Evolutionary conservation across 2,113 vertebrate genomes (phyloP).

Genomic region (Antennarius striatus): DNA sequence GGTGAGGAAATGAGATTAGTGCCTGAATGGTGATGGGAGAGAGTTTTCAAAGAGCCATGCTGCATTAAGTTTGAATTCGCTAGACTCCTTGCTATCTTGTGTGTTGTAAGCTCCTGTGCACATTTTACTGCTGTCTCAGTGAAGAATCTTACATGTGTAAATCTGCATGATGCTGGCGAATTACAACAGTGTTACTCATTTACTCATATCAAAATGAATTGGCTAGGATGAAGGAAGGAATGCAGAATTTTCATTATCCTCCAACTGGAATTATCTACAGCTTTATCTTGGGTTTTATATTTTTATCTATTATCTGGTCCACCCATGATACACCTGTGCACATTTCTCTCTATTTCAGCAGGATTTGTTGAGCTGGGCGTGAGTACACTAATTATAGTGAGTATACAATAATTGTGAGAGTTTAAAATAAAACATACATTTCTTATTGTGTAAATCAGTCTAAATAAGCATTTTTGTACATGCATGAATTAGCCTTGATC

Average conservation of each 20-base stretch:
- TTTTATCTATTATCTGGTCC: too few relatives aligned
- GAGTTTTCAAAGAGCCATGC: conserved; percentile 77
- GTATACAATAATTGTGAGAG: too few relatives aligned
- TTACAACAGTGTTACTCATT: background rate
- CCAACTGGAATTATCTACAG: background rate
- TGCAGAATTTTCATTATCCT: background rate
- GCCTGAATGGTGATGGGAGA: conserved; percentile 81
- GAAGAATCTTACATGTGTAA: conserved; percentile 20
- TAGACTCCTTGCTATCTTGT: conserved; percentile 59
- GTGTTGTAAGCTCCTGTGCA: conserved; percentile 38
- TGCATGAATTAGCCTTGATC: too few relatives aligned
- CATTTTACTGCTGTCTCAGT: conserved; percentile 31
- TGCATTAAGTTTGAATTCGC: conserved; percentile 71
- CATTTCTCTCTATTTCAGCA: too few relatives aligned
- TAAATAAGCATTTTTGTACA: too few relatives aligned
- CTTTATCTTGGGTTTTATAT: background rate
- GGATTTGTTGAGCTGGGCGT: too few relatives aligned
- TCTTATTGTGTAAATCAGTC: too few relatives aligned
- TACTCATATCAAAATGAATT: background rate
- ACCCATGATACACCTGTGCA: too few relatives aligned
- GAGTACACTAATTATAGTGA: too few relatives aligned
- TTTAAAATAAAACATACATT: too few relatives aligned
- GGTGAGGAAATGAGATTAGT: conserved; percentile 83
- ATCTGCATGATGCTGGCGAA: conserved; percentile 1
- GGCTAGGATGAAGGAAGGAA: background rate